Base-by-base conservation (phyloP, 2,113 vertebrate species). In the Tychaedon coryphoeus region DNA sequence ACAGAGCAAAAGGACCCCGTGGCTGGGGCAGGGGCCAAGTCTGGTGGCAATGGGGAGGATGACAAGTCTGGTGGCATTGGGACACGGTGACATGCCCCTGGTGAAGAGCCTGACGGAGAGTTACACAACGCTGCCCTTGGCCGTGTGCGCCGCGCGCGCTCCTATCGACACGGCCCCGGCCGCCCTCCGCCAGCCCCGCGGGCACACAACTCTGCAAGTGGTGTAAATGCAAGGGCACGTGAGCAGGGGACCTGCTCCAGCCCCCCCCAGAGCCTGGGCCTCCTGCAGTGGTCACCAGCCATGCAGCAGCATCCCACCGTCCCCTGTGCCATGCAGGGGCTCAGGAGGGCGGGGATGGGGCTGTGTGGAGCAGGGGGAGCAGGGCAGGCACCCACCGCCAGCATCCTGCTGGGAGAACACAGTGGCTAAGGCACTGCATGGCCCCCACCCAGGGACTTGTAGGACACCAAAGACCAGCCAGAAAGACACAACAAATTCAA, bases 101-200 rank as follows among this genome's bases (percentile, higher is more conserved):
- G 66, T 18, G 78, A 85, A 25, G 40, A 86, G 75, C 40, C 10
- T 2, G 75, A 48, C 1, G 8, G 66, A 86, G 70, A 58, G 95
- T 96, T 96, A 96, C 76, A 89, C 96, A 96, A 96, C 69, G 1
- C 15, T 0, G 88, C 90, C 95, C 94, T 94, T 91, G 92, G 87
- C 90, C 10, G 75, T 5, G 9, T 13, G 64, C 2, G 4, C 34
- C 1, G 14, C 23, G 77, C 23, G 28, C 0, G 19, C 73, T 88
- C 3, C 79, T 74, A 96, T 96, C 19, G 95, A 96, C 83, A 76
- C 47, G 56, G 93, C 93, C 96, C 95, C 64, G 8, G 72, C 89
- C 12, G 72, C 86, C 89, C 96, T 92, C 91, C 94, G 6, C 34
- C 96, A 62, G 2, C 95, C 91, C 95, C 7, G 5, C 5, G 1